Evolutionary conservation across 2,797 vertebrate genomes (phyloP).

Genomic region (Pelochelys cantorii): DNA sequence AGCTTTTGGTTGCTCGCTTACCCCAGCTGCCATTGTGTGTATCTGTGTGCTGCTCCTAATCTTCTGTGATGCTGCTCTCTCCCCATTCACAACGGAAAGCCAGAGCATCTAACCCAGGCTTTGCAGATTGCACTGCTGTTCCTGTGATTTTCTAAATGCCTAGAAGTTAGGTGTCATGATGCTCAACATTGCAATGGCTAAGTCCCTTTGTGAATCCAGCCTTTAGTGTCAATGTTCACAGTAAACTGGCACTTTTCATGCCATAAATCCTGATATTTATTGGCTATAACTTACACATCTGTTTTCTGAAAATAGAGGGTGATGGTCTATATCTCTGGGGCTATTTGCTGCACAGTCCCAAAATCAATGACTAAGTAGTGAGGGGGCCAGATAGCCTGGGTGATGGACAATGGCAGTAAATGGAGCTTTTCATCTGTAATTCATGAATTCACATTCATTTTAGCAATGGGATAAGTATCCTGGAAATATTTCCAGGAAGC

Average conservation of each 20-base stretch:
- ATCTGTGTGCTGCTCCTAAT: too few species aligned
- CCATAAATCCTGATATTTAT: not conserved
- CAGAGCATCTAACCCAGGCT: not conserved
- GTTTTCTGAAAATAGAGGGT: not conserved
- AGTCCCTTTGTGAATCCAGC: not conserved
- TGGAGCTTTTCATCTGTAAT: not conserved
- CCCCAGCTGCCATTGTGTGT: too few species aligned
- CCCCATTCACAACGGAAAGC: not conserved
- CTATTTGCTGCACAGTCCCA: not conserved
- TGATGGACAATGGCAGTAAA: not conserved
- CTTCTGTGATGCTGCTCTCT: not conserved
- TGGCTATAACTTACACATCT: not conserved
- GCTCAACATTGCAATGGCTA: not conserved
- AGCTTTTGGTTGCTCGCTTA: too few species aligned
- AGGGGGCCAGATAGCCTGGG: not conserved
- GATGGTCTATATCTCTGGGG: not conserved
- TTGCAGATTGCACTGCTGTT: not conserved
- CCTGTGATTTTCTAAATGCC: not conserved
- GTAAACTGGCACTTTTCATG: not conserved
- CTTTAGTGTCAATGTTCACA: not conserved
- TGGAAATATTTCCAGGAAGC: not conserved
- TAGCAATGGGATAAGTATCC: not conserved
- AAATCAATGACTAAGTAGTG: not conserved
- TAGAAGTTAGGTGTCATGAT: not conserved
- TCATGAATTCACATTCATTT: rapidly evolving